phyloP scores from a whole-genome alignment of 2,888 invertebrate species.

The Acrobasis suavella region DNA sequence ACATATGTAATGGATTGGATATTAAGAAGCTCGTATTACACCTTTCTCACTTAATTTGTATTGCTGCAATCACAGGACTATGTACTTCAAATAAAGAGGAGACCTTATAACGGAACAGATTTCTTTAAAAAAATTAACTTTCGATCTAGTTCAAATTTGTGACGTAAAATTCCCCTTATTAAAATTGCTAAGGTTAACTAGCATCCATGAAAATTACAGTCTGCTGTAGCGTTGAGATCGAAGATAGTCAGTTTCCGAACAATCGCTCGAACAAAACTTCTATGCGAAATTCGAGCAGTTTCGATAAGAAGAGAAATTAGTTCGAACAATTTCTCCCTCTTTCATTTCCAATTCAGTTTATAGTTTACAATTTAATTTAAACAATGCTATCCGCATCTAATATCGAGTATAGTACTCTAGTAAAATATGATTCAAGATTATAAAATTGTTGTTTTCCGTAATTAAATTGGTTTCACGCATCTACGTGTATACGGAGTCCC shows the following conservation, averaged over 20 bases:
- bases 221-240: conserved; percentile 5
- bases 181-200: background rate
- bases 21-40: no score
- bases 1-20: no score
- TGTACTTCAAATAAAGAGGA: no score
- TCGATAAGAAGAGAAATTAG: conserved; percentile 2
- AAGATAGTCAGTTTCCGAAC: conserved; percentile 9
- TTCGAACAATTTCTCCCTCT: conserved; percentile 3
- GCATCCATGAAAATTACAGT: conserved; percentile 2
- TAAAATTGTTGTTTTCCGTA: no score
- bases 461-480: no score
- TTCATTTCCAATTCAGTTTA: conserved; percentile 1
- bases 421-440: no score
- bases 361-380: background rate
- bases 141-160: background rate
- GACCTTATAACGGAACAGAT: no score
- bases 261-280: conserved; percentile 7
- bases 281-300: conserved; percentile 4
- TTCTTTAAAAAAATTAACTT: background rate
- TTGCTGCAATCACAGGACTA: no score
- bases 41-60: no score
- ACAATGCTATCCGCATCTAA: background rate
- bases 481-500: no score
- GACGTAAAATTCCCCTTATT: background rate
- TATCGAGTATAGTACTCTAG: no score